These are phyloP conservation scores for Chrysochloris asiatica DNA, from an alignment of 2,113 vertebrate genomes.

Conservation along the genomic window DNA sequence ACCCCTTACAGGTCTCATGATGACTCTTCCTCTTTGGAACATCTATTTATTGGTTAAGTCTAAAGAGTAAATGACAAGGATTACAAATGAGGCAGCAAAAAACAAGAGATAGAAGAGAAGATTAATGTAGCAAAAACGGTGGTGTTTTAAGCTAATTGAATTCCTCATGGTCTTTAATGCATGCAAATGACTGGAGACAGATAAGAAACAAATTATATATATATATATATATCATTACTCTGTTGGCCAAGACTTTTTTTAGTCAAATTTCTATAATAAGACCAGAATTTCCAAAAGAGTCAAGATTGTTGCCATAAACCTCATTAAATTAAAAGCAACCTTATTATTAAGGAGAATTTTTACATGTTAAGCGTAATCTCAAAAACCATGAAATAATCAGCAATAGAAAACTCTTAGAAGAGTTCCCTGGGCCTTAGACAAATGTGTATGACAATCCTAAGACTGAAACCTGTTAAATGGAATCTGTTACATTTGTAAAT, in stretches of 20 bases:
- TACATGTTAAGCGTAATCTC: background rate
- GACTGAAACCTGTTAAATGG: background rate
- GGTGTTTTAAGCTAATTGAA: background rate
- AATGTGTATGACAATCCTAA: background rate
- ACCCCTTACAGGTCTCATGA: background rate
- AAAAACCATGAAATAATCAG: background rate
- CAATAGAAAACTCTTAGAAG: background rate
- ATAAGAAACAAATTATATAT: background rate
- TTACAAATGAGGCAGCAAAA: slow-evolving; percentile 31
- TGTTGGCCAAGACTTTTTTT: background rate
- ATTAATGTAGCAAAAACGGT: background rate
- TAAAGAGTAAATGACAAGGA: slow-evolving; percentile 8
- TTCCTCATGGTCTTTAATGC: background rate
- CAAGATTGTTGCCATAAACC: background rate
- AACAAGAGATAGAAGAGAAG: background rate
- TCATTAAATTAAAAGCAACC: background rate
- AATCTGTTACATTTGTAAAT: background rate
- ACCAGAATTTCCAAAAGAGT: background rate
- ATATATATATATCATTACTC: background rate
- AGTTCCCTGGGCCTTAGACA: background rate
- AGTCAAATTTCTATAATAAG: background rate
- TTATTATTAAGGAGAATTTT: background rate
- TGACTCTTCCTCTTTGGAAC: background rate
- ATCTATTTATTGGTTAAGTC: background rate
- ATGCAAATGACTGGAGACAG: background rate